phyloP scores from a whole-genome alignment of 2,113 vertebrate genomes.

The Aphelocoma coerulescens region DNA sequence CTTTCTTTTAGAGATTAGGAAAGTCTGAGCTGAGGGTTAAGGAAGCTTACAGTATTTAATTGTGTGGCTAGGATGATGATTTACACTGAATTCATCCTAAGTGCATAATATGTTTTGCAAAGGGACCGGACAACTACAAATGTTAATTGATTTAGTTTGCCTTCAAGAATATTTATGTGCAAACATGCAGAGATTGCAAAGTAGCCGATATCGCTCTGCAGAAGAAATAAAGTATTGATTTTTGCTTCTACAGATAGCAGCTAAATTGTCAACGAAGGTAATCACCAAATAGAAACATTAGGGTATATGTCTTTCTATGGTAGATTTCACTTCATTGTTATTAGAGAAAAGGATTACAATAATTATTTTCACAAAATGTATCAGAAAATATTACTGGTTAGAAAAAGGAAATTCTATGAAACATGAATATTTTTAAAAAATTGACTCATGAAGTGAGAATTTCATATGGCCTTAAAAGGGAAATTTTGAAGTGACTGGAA shows the following conservation, averaged over 20 bases:
- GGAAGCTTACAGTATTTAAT: constrained; percentile 72
- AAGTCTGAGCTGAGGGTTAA: constrained; percentile 70
- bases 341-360: neutral
- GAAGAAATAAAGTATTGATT: neutral
- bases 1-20: constrained; percentile 80
- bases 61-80: constrained; percentile 47
- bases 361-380: neutral
- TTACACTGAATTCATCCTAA: constrained; percentile 46
- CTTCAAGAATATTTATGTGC: neutral
- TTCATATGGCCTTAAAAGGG: neutral
- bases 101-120: constrained; percentile 35
- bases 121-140: neutral
- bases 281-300: neutral
- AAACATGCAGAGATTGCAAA: neutral
- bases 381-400: neutral
- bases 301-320: neutral
- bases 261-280: neutral
- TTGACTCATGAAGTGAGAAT: neutral
- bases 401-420: neutral
- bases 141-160: neutral
- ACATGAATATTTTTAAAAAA: neutral
- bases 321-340: neutral
- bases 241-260: neutral
- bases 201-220: neutral
- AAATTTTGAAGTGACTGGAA: neutral